A percentile compares a stretch with the other conserved stretches of the same genome.
Conservation (phyloP, 2,113 vertebrate species). For the Callospermophilus lateralis region DNA sequence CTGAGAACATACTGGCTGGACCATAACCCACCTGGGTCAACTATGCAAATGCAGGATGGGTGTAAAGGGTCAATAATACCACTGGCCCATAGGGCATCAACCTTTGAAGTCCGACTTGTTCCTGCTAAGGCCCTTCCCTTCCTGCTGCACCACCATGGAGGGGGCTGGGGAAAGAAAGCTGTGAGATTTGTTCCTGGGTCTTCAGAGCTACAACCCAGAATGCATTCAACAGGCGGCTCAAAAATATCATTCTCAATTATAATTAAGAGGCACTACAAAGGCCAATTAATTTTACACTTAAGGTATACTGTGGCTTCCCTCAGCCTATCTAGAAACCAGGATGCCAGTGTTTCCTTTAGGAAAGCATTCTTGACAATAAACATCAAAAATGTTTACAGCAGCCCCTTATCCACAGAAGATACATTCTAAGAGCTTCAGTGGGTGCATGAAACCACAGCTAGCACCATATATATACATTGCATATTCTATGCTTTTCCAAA, state of each 20-base stretch:
- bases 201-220: not conserved
- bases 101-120: not conserved
- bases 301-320: not conserved
- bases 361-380: slow-evolving; percentile 51
- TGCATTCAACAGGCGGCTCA: not conserved
- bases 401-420: not conserved
- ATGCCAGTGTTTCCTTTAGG: not conserved
- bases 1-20: not conserved
- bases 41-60: not conserved
- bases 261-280: not conserved
- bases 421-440: not conserved
- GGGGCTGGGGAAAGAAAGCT: not conserved
- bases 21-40: not conserved
- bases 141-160: not conserved
- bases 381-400: not conserved
- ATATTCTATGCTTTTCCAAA: not conserved
- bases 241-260: not conserved
- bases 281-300: not conserved
- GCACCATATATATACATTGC: not conserved
- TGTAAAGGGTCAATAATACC: not conserved
- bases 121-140: not conserved
- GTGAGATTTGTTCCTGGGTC: not conserved
- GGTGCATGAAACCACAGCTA: not conserved
- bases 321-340: not conserved
- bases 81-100: not conserved